Evolutionary conservation across 1,140 invertebrate genomes (phyloP), one percentile per base, ranked within the genome.

Genomic region (Saccostrea echinata): DNA sequence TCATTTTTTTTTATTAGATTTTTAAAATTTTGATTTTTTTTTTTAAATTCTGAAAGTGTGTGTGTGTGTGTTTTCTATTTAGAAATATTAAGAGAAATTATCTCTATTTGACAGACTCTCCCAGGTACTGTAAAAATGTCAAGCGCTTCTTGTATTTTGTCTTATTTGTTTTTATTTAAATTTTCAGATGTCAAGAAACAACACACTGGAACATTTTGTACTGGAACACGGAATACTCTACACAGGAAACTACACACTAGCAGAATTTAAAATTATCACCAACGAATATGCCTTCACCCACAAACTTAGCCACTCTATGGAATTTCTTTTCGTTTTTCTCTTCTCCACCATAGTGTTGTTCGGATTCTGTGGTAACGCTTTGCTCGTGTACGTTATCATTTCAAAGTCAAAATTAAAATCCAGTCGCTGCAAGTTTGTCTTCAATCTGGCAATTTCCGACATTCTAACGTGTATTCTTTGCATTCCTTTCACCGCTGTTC

Each of bases 371-470:
- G 93, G 95, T 16, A 96, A 96, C 91, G 33, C 94, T 1, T 83
- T 95, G 0, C 93, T 96, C 3, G 94, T 93, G 53, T 94, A 94
- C 81, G 94, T 95, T 53, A 93, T 95, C 2, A 89, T 93, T 8
- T 88, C 92, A 57, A 94, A 93, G 55, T 92, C 92, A 35, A 87
- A 92, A 82, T 91, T 95, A 90, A 91, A 94, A 80, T 94, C 94
- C 3, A 90, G 93, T 33, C 86, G 94, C 86, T 95, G 95, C 89
- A 90, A 94, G 53, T 90, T 92, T 43, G 95, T 95, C 87, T 93
- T 95, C 0, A 95, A 95, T 88, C 88, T 95, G 27, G 94, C 95
- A 12, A 35, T 95, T 6, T 94, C 94, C 18, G 95, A 95, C 85
- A 92, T 95, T 18, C 90, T 95, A 1, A 91, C 94, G 86, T 94